Conservation (phyloP, 53 echinoderm and acorn worm genomes). For the Hippasteria phrygiana region DNA sequence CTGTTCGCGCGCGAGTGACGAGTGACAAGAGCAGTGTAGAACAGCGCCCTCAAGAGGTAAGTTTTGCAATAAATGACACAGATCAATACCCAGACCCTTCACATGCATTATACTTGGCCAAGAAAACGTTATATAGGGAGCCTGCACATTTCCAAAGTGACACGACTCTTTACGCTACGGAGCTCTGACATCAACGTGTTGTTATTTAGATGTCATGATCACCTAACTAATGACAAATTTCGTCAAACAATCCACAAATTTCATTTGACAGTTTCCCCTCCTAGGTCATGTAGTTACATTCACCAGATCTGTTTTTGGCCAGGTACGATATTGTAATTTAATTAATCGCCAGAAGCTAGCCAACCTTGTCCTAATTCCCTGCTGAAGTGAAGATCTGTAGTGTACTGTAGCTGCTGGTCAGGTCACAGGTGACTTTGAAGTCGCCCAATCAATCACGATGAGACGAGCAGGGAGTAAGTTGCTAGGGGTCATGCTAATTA, state of each 20-base stretch:
- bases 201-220: background rate
- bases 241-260: background rate
- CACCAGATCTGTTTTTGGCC: too few species aligned
- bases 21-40: too few species aligned
- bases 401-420: too few species aligned
- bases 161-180: background rate
- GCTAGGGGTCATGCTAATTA: background rate
- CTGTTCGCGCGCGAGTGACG: too few species aligned
- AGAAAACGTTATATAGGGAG: background rate
- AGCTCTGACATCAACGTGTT: background rate
- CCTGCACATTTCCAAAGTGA: background rate
- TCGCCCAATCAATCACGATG: slow-evolving; percentile 25
- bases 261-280: too few species aligned
- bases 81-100: slow-evolving; percentile 4
- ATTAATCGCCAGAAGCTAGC: too few species aligned
- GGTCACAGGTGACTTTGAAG: background rate
- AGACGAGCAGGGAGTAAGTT: slow-evolving; percentile 46
- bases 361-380: background rate
- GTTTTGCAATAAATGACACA: background rate
- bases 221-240: background rate
- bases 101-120: too few species aligned
- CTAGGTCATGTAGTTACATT: too few species aligned
- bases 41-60: slow-evolving; percentile 1
- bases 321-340: too few species aligned
- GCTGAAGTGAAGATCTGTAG: too few species aligned